A percentile compares a stretch with the other conserved stretches of the same genome.
phyloP scores from a whole-genome alignment of 1,140 invertebrate species.

The Trypoxylus dichotomus region DNA sequence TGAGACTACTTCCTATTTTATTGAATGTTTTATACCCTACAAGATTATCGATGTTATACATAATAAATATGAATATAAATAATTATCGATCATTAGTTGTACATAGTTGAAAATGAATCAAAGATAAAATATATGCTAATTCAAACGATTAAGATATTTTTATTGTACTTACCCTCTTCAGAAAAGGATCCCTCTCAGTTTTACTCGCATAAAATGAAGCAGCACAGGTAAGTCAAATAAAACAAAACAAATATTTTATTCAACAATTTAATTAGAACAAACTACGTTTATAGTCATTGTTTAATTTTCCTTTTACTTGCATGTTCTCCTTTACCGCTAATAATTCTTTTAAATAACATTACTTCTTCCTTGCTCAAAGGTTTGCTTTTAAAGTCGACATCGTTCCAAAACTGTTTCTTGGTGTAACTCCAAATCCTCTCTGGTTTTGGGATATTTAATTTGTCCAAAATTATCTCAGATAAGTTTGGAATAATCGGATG shows the following conservation, averaged over 20 bases:
- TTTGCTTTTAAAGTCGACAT: slow-evolving; percentile 39
- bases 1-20: neutral
- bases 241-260: neutral
- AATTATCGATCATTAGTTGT: slow-evolving; percentile 7
- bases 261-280: neutral
- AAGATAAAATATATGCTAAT: neutral
- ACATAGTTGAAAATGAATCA: slow-evolving; percentile 6
- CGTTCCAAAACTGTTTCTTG: slow-evolving; percentile 51
- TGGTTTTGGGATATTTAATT: slow-evolving; percentile 60
- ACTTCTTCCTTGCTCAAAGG: slow-evolving; percentile 43
- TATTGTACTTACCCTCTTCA: neutral
- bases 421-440: slow-evolving; percentile 60
- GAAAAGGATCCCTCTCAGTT: neutral
- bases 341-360: slow-evolving; percentile 51
- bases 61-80: neutral
- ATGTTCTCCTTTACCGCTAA: slow-evolving; percentile 38
- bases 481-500: slow-evolving; percentile 84
- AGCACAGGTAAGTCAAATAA: neutral
- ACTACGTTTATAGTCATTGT: neutral
- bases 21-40: neutral
- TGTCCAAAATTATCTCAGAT: slow-evolving; percentile 66
- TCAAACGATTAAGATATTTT: neutral
- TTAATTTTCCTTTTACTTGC: slow-evolving; percentile 29
- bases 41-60: neutral
- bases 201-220: neutral